Conservation (phyloP, 2,113 vertebrate species). For the Caracal caracal region DNA sequence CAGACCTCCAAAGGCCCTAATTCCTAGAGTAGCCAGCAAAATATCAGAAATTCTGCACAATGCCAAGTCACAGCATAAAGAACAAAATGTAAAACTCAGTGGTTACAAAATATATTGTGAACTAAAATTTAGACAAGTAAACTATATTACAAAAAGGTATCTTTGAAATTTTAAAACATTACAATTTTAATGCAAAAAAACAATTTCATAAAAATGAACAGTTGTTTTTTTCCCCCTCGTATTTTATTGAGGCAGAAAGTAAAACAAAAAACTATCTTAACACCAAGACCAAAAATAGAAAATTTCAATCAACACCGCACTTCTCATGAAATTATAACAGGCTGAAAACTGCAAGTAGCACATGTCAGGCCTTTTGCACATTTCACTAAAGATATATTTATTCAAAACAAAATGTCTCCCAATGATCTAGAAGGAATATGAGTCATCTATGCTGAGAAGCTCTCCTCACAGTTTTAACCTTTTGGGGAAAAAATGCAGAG, state of each 20-base stretch:
- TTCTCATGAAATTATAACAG: slow-evolving; percentile 55
- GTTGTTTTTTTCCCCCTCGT: background rate
- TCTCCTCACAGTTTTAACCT: slow-evolving; percentile 59
- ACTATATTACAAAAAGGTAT: background rate
- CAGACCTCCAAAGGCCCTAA: background rate
- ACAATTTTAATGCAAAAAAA: background rate
- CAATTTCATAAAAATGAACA: background rate
- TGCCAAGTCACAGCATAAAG: background rate
- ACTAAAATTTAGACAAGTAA: slow-evolving; percentile 14
- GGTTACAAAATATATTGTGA: background rate
- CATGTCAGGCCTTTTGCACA: slow-evolving; percentile 64
- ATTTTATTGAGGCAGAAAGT: slow-evolving; percentile 51
- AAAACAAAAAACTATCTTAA: slow-evolving; percentile 66
- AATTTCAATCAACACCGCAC: slow-evolving; percentile 45
- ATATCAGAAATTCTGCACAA: background rate
- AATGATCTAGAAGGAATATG: slow-evolving; percentile 32
- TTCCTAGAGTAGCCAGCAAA: background rate
- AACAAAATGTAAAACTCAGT: background rate
- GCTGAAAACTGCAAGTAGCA: slow-evolving; percentile 61
- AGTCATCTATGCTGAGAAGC: slow-evolving; percentile 56
- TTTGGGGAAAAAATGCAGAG: background rate
- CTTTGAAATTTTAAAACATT: background rate
- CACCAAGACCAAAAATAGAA: slow-evolving; percentile 64
- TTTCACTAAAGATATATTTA: slow-evolving; percentile 66
- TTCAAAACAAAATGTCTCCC: slow-evolving; percentile 70